Base-by-base conservation (phyloP, 2,888 invertebrate species). In the Gryllus longicercus region DNA sequence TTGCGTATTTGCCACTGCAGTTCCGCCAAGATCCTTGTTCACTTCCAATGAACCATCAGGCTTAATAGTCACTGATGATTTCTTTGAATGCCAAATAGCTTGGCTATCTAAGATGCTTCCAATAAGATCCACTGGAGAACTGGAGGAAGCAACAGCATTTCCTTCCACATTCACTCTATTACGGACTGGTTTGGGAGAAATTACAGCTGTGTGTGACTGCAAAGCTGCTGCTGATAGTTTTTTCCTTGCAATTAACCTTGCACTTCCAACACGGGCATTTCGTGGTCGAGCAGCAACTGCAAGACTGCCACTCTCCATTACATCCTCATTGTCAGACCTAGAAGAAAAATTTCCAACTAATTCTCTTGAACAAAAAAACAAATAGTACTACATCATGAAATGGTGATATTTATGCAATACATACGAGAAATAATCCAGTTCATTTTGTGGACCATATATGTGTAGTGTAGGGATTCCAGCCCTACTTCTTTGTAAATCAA, bases 31-130 rank as follows among this genome's bases (percentile, higher is more conserved):
- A 78, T 80, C 82, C 16, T 88, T 84, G 82, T 89, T 88, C 14
- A 93, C 89, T 81, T 90, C 87, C 1, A 94, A 85, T 25, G 89
- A 90, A 1, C 94, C 94, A 84, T 92, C 91, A 3, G 90, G 89
- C 76, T 91, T 89, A 1, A 92, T 84, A 0, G 90, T 90, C 11
- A 92, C 88, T 4, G 91, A 86, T 49, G 91, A 88, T 78, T 91
- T 89, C 51, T 90, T 92, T 11, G 92, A 92, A 85, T 93, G 93
- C 87, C 94, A 90, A 81, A 91, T 88, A 78, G 92, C 90, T 86
- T 95, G 95, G 83, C 91, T 90, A 82, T 91, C 91, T 84, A 95
- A 87, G 83, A 95, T 94, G 84, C 89, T 91, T 51, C 91, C 91
- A 10, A 95, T 87, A 12, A 95, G 84, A 87, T 95, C 93, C 63